A percentile compares a stretch with the other conserved stretches of the same genome.
These are phyloP conservation scores for Cochlearius cochlearius DNA, from an alignment of 2,113 vertebrate genomes.

Conservation along the genomic window DNA sequence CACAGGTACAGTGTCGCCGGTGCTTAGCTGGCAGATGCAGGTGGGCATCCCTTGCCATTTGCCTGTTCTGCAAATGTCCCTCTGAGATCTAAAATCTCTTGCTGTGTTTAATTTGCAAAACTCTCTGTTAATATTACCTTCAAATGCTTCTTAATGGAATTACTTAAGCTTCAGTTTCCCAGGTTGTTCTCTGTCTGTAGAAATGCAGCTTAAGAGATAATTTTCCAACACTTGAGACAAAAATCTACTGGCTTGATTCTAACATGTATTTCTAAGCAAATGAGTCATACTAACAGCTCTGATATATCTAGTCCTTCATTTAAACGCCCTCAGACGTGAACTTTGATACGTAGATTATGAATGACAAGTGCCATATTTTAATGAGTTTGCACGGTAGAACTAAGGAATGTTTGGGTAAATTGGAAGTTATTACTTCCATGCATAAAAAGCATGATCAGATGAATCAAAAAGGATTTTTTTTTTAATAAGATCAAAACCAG, in stretches of 20 bases:
- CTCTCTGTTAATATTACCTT: neutral
- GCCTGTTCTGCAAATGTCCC: neutral
- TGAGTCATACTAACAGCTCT: neutral
- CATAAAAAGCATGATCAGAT: neutral
- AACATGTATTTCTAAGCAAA: neutral
- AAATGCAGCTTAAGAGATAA: neutral
- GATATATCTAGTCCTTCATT: neutral
- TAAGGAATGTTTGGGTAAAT: neutral
- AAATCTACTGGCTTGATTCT: neutral
- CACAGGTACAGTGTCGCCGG: accelerated
- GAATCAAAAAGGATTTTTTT: neutral
- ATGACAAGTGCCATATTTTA: neutral
- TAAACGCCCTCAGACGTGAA: neutral
- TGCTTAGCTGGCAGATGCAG: neutral
- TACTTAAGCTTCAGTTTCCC: neutral
- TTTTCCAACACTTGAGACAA: neutral
- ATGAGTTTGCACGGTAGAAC: neutral
- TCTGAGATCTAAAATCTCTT: neutral
- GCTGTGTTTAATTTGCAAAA: neutral
- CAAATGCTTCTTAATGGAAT: neutral
- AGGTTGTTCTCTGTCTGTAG: neutral
- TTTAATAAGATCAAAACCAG: neutral
- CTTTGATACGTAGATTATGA: neutral
- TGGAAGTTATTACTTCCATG: neutral
- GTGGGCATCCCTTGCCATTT: neutral